Conservation (phyloP, 2,888 invertebrate species). For the Hedychridium roseum region DNA sequence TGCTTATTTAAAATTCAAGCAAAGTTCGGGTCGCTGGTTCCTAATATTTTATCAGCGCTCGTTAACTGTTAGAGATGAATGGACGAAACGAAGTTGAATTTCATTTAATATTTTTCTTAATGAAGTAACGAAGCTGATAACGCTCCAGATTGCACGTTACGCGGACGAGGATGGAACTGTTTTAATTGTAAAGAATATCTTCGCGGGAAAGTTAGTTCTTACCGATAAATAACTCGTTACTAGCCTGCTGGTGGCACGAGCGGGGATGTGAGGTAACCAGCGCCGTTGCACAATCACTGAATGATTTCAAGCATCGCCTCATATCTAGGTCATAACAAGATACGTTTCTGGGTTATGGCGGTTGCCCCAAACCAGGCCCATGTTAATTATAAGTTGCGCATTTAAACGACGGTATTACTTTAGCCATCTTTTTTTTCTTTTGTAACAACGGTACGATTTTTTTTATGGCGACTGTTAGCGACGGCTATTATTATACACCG, state of each 20-base stretch:
- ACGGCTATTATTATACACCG: no score
- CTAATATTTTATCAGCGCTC: no score
- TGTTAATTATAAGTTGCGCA: conserved; percentile 50
- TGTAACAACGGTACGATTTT: conserved; percentile 14
- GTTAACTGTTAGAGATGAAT: no score
- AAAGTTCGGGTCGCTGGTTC: no score
- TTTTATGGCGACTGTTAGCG: not conserved
- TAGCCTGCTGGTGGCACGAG: conserved; percentile 43
- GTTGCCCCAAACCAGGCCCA: conserved; percentile 59
- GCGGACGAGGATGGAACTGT: no score
- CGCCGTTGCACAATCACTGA: conserved; percentile 63
- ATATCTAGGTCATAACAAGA: conserved; percentile 64
- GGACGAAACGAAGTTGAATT: no score
- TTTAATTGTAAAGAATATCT: conserved; percentile 23
- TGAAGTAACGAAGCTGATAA: no score
- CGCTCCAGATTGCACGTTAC: no score
- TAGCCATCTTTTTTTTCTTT: conserved; percentile 15
- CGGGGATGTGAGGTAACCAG: conserved; percentile 61
- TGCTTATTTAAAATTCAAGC: no score
- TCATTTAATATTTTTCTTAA: no score
- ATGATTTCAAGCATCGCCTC: conserved; percentile 65
- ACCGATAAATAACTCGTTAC: conserved; percentile 52
- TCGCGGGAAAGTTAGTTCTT: conserved; percentile 38
- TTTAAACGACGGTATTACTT: conserved; percentile 22
- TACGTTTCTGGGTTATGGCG: conserved; percentile 64